These are phyloP conservation scores for Odontamblyopus lacepedii DNA, from an alignment of 2,797 vertebrate species.

Conservation along the genomic window DNA sequence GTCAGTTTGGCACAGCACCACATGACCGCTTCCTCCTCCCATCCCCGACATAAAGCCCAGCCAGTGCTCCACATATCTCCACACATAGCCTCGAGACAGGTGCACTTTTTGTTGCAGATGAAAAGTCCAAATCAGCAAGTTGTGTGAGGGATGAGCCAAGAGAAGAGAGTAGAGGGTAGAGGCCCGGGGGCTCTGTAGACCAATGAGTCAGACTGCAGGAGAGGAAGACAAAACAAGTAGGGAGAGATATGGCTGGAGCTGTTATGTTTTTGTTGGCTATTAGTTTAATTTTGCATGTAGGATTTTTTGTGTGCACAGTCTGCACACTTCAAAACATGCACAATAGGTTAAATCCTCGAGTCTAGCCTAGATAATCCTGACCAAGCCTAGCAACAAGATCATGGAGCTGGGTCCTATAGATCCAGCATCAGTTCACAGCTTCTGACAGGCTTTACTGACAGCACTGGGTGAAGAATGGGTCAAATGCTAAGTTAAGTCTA, in stretches of 20 bases:
- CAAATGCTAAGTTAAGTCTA: no score
- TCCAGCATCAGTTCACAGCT: no score
- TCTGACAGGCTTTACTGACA: no score
- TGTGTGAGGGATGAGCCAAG: conserved; percentile 60
- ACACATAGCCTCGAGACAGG: conserved; percentile 52
- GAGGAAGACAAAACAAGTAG: conserved; percentile 45
- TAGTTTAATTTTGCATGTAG: no score
- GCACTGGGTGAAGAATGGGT: no score
- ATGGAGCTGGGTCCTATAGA: no score
- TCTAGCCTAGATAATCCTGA: no score
- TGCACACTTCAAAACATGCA: no score
- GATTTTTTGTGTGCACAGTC: no score
- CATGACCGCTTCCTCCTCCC: conserved; percentile 26
- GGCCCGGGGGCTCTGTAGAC: conserved; percentile 33
- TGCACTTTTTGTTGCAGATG: conserved; percentile 56
- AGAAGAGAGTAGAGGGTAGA: conserved; percentile 40
- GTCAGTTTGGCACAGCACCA: neutral
- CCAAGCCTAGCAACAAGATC: no score
- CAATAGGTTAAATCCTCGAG: no score
- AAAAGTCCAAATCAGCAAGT: conserved; percentile 70
- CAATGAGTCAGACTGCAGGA: conserved; percentile 51
- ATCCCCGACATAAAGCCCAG: conserved; percentile 32
- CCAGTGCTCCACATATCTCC: conserved; percentile 37
- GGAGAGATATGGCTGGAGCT: conserved; percentile 38
- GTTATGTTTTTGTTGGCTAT: no score